Evolutionary conservation across 2,113 vertebrate genomes (phyloP).

Genomic region (Uropsilus gracilis): DNA sequence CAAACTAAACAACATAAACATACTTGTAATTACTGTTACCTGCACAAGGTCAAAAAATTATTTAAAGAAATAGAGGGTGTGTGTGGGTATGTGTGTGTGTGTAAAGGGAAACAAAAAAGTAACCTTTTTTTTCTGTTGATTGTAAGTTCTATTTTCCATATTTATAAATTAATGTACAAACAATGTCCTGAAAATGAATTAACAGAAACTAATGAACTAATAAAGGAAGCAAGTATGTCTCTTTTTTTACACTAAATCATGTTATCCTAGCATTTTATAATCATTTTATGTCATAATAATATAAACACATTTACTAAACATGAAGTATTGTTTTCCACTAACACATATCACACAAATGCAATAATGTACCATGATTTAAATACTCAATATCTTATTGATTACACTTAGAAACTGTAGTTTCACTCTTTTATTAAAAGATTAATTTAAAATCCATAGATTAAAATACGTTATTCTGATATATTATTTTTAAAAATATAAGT

Average conservation of each 20-base stretch:
- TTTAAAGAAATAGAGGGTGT: too few species aligned
- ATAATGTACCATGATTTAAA: not conserved
- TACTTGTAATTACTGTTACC: too few species aligned
- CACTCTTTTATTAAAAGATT: too few species aligned
- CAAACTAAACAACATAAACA: not conserved
- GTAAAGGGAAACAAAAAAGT: not conserved
- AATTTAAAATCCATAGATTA: too few species aligned
- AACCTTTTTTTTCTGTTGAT: not conserved
- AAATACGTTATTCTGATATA: too few species aligned
- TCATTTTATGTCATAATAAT: not conserved
- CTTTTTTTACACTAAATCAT: not conserved
- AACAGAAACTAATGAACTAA: not conserved
- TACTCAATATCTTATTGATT: not conserved
- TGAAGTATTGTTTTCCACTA: not conserved
- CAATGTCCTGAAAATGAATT: not conserved
- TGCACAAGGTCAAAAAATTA: too few species aligned
- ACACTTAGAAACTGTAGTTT: too few species aligned
- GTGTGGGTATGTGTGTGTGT: too few species aligned
- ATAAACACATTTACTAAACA: not conserved
- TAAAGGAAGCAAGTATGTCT: not conserved
- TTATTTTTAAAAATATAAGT: too few species aligned
- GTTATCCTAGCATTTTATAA: not conserved
- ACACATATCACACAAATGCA: not conserved
- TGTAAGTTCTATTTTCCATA: not conserved
- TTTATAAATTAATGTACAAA: not conserved